A percentile compares a stretch with the other conserved stretches of the same genome.
phyloP scores from a whole-genome alignment of 2,113 vertebrate genomes.

The Odontophorus gujanensis region DNA sequence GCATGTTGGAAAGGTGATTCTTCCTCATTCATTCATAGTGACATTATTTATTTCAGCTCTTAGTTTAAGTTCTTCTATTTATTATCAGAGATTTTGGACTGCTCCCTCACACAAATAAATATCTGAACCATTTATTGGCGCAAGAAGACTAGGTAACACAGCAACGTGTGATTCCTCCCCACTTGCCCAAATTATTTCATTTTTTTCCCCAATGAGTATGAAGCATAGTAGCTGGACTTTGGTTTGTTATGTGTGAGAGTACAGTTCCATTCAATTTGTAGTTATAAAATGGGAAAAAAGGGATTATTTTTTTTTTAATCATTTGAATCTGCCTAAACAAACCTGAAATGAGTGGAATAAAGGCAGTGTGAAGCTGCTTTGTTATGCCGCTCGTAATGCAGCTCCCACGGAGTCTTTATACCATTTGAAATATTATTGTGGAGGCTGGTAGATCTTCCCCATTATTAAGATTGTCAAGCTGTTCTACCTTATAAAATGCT shows the following conservation, averaged over 20 bases:
- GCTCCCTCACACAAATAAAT: not conserved
- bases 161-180: fast-evolving
- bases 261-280: not conserved
- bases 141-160: not conserved
- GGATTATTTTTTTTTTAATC: fast-evolving
- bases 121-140: not conserved
- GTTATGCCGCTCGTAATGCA: not conserved
- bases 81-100: not conserved
- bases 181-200: not conserved
- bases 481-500: not conserved
- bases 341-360: not conserved
- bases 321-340: not conserved
- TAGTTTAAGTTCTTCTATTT: not conserved
- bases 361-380: not conserved
- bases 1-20: not conserved
- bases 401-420: not conserved
- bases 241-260: not conserved
- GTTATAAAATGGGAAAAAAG: not conserved
- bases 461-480: conserved; percentile 10
- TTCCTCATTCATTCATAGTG: not conserved
- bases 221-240: not conserved
- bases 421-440: not conserved
- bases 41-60: not conserved
- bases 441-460: not conserved
- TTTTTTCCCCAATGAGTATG: not conserved